Percentiles rank a stretch among this genome's conserved stretches.
Conservation (phyloP, 2,888 invertebrate species). For the Himalopsyche japonica region DNA sequence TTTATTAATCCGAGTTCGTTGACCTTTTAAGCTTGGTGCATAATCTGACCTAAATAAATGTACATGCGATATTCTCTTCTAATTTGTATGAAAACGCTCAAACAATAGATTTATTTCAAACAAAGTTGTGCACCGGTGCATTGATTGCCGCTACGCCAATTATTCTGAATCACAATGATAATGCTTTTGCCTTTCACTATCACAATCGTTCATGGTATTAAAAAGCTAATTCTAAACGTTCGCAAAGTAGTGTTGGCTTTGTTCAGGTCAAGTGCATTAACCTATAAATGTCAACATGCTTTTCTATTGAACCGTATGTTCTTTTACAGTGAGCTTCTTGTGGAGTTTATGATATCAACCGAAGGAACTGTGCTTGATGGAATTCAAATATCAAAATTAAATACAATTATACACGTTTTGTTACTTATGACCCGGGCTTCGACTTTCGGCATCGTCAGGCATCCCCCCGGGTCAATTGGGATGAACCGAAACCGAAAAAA, state of each 20-base stretch:
- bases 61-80: background rate
- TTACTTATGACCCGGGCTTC: too few relatives aligned
- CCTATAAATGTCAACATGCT: background rate
- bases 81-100: background rate
- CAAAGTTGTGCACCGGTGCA: background rate
- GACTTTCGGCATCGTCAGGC: too few relatives aligned
- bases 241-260: background rate
- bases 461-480: too few relatives aligned
- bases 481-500: too few relatives aligned
- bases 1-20: background rate
- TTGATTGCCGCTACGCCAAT: background rate
- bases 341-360: too few relatives aligned
- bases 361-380: too few relatives aligned
- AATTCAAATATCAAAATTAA: too few relatives aligned
- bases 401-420: too few relatives aligned
- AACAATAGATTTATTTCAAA: background rate
- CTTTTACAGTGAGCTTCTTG: too few relatives aligned
- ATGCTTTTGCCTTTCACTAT: background rate
- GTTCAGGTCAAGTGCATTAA: background rate
- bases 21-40: background rate
- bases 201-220: background rate
- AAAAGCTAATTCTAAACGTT: background rate
- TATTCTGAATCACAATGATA: background rate
- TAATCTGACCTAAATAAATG: background rate
- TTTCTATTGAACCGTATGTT: too few relatives aligned